Conservation (phyloP, 2,797 vertebrate species). For the Podargus strigoides region DNA sequence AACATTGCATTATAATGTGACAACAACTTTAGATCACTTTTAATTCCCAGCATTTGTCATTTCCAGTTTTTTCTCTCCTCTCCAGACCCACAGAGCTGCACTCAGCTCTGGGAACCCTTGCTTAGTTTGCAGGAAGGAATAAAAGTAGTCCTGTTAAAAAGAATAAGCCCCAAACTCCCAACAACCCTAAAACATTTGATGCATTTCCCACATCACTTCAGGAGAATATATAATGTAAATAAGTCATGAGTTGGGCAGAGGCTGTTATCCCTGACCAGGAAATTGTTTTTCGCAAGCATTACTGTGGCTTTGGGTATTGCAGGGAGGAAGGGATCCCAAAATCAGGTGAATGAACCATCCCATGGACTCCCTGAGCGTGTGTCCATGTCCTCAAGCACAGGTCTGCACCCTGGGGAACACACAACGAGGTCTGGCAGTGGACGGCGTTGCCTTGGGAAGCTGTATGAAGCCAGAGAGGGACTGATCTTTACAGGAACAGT, state of each 20-base stretch:
- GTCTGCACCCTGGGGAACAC: rapidly evolving
- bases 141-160: background rate
- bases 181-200: background rate
- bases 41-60: conserved; percentile 18
- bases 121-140: background rate
- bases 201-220: background rate
- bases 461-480: background rate
- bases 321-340: background rate
- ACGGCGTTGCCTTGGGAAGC: background rate
- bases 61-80: background rate
- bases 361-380: no score
- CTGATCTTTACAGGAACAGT: background rate
- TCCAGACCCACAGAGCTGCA: background rate
- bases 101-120: background rate
- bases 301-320: background rate
- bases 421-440: rapidly evolving
- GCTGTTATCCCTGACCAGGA: background rate
- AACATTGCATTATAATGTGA: background rate
- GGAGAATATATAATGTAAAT: background rate
- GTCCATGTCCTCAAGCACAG: background rate
- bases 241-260: background rate
- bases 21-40: conserved; percentile 2
- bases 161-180: background rate
- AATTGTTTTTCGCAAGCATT: background rate
- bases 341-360: background rate